Conservation (phyloP, 2,888 invertebrate genomes). For the Sarcophaga caerulescens region DNA sequence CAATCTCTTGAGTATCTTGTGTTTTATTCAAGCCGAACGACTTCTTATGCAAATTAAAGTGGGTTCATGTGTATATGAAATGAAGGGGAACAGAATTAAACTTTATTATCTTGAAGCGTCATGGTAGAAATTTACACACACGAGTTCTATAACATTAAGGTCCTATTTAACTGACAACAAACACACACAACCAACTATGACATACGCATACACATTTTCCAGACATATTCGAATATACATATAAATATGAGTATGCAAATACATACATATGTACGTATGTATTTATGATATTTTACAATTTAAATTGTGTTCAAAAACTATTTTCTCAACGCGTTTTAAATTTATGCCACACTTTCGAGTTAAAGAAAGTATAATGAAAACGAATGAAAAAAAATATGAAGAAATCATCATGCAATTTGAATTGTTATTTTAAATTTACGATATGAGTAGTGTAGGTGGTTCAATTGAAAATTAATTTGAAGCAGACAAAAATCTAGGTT, state of each 20-base stretch:
- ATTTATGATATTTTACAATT: conserved; percentile 56
- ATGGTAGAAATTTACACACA: conserved; percentile 9
- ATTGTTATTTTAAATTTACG: conserved; percentile 12
- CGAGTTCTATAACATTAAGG: neutral
- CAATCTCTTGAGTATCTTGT: neutral
- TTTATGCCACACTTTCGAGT: conserved; percentile 67
- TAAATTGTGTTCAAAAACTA: conserved; percentile 62
- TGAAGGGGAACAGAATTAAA: conserved; percentile 5
- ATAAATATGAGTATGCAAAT: neutral
- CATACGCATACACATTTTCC: neutral
- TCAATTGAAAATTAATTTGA: neutral
- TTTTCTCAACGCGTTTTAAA: conserved; percentile 70
- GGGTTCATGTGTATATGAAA: neutral
- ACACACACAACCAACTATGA: too few species aligned
- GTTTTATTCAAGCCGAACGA: neutral
- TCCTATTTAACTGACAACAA: neutral
- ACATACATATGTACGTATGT: neutral
- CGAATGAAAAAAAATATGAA: conserved; percentile 7
- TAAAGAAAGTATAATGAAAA: conserved; percentile 1
- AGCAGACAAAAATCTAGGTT: too few species aligned
- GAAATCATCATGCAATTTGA: conserved; percentile 54
- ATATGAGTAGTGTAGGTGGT: neutral
- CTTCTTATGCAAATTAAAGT: conserved; percentile 29
- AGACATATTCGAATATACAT: neutral
- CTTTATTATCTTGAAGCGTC: conserved; percentile 16